Percentiles rank a stretch among this genome's conserved stretches.
phyloP scores from a whole-genome alignment of 2,797 vertebrate species.

The Sciaenops ocellatus region DNA sequence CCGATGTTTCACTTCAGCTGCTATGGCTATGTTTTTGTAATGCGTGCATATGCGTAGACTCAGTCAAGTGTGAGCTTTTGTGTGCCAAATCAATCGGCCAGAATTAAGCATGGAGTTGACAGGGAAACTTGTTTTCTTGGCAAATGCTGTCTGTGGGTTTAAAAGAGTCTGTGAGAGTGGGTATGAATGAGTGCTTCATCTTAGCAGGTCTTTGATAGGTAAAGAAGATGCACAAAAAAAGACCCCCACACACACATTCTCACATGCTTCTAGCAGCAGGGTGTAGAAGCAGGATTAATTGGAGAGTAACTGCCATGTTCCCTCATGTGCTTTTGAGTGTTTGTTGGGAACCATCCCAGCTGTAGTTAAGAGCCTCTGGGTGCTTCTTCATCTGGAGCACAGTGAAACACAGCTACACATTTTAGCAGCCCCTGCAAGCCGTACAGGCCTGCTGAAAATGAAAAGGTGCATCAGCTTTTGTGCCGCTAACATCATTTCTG shows the following conservation, averaged over 20 bases:
- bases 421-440: constrained; percentile 46
- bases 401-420: constrained; percentile 46
- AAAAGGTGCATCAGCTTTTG: neutral
- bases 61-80: constrained; percentile 52
- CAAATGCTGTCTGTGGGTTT: constrained; percentile 64
- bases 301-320: constrained; percentile 70
- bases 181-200: constrained; percentile 61
- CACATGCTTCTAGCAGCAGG: constrained; percentile 38
- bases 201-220: constrained; percentile 66
- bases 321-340: constrained; percentile 76
- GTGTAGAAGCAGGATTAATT: constrained; percentile 77
- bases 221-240: constrained; percentile 34
- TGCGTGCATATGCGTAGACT: constrained; percentile 27
- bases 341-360: constrained; percentile 75
- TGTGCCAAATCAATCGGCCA: constrained; percentile 66
- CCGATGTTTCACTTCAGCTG: constrained; percentile 43
- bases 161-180: constrained; percentile 52
- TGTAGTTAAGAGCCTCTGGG: constrained; percentile 77
- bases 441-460: constrained; percentile 32
- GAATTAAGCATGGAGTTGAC: constrained; percentile 65
- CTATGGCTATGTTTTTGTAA: constrained; percentile 36
- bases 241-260: constrained; percentile 1
- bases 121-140: constrained; percentile 71
- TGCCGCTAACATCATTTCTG: constrained; percentile 21
- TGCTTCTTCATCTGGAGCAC: constrained; percentile 67